Conservation (phyloP, 2,797 vertebrate species). For the Pygocentrus nattereri region DNA sequence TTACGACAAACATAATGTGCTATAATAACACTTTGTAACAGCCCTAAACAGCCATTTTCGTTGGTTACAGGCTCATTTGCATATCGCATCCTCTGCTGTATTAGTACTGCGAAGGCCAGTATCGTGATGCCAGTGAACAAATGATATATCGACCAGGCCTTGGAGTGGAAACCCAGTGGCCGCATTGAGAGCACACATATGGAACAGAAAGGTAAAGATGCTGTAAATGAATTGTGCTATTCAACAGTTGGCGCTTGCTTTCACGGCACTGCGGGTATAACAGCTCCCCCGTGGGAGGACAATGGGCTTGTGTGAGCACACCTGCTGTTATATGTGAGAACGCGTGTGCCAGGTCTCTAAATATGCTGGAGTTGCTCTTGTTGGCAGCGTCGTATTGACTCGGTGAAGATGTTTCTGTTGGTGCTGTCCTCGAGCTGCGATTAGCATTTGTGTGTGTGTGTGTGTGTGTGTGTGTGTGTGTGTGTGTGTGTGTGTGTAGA, state of each 20-base stretch:
- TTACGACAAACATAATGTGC: too few species aligned
- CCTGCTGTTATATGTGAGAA: slow-evolving; percentile 3
- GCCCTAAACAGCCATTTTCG: too few species aligned
- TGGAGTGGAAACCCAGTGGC: neutral
- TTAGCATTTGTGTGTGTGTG: slow-evolving; percentile 14
- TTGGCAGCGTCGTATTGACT: slow-evolving; percentile 4
- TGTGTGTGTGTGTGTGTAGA: slow-evolving; percentile 21
- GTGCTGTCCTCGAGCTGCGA: slow-evolving; percentile 10
- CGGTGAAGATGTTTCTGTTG: neutral
- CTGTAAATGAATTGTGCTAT: slow-evolving; percentile 13
- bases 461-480: slow-evolving; percentile 17
- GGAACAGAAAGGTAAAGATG: neutral
- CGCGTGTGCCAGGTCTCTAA: neutral
- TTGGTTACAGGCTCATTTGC: too few species aligned
- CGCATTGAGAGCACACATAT: neutral
- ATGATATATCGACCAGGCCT: too few species aligned
- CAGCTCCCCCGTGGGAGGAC: neutral
- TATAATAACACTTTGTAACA: too few species aligned
- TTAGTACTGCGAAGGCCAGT: too few species aligned
- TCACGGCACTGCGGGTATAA: neutral
- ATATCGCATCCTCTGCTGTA: too few species aligned
- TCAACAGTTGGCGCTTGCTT: neutral
- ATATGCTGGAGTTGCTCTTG: slow-evolving; percentile 4
- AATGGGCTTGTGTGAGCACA: slow-evolving; percentile 5
- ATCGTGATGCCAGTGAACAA: too few species aligned